Percentiles rank a stretch among this genome's conserved stretches.
Conservation (phyloP, 2,888 invertebrate genomes). For the Limnephilus rhombicus region DNA sequence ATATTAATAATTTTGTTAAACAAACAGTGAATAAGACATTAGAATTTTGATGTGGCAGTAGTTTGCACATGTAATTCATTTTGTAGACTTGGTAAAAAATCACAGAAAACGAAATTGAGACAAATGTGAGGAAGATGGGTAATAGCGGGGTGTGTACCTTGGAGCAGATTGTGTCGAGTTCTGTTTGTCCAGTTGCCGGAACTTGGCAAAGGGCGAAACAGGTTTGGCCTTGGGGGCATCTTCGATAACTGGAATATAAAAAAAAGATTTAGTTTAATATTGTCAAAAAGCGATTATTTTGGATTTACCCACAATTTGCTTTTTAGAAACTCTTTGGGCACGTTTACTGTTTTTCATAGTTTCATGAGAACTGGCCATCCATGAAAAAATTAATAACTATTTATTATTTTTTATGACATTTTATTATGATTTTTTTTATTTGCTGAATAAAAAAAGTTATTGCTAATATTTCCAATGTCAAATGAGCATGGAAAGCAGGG, state of each 20-base stretch:
- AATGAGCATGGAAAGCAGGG: too few relatives aligned
- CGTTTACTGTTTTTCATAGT: too few relatives aligned
- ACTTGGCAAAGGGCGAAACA: constrained; percentile 93
- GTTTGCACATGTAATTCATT: neutral
- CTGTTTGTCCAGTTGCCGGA: constrained; percentile 93
- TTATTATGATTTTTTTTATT: too few relatives aligned
- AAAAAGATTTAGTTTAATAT: neutral
- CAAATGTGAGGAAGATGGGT: neutral
- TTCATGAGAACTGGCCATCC: too few relatives aligned
- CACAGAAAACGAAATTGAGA: neutral
- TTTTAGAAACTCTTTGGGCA: neutral
- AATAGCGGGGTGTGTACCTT: constrained; percentile 78
- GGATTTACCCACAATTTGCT: neutral
- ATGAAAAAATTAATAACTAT: too few relatives aligned
- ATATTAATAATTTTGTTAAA: neutral
- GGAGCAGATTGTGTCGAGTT: constrained; percentile 86
- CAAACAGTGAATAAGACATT: neutral
- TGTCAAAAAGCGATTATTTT: neutral
- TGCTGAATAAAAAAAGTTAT: too few relatives aligned
- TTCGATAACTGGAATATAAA: constrained; percentile 76
- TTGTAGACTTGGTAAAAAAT: neutral
- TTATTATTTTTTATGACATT: too few relatives aligned
- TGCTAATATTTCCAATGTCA: too few relatives aligned
- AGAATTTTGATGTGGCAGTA: neutral
- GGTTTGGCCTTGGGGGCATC: constrained; percentile 80